These are phyloP conservation scores for Asteroscopus sphinx DNA, from an alignment of 2,888 invertebrate genomes.

Conservation along the genomic window DNA sequence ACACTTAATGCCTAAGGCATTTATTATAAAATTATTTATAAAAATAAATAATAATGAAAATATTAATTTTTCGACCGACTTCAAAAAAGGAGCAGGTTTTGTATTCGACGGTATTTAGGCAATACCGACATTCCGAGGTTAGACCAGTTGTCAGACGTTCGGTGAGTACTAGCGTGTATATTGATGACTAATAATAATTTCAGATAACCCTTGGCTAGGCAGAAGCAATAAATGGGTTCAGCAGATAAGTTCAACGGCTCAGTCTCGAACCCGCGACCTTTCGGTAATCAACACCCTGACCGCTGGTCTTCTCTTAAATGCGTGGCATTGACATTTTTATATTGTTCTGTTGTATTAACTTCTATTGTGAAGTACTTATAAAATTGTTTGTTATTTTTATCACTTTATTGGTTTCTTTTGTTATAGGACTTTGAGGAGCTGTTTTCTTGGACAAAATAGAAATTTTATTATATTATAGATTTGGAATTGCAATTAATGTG, in stretches of 20 bases:
- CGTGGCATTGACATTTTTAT: slow-evolving; percentile 25
- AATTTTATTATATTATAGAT: background rate
- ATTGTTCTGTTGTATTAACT: slow-evolving; percentile 22
- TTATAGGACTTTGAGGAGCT: background rate
- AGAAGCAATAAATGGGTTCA: slow-evolving; percentile 26
- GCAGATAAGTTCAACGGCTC: slow-evolving; percentile 30
- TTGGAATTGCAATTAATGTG: too few species aligned
- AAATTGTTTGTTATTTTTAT: slow-evolving; percentile 20
- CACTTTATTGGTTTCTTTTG: slow-evolving; percentile 21
- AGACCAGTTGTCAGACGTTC: too few species aligned
- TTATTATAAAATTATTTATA: too few species aligned
- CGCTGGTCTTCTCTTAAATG: slow-evolving; percentile 13
- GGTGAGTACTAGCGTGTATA: background rate
- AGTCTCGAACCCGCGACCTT: slow-evolving; percentile 28
- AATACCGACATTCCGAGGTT: too few species aligned
- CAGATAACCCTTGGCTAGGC: slow-evolving; percentile 20
- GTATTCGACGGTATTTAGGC: too few species aligned
- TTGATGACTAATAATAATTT: slow-evolving; percentile 20
- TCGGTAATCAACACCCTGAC: slow-evolving; percentile 16
- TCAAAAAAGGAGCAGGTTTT: too few species aligned
- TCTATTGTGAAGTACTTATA: slow-evolving; percentile 11
- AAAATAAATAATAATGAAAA: too few species aligned
- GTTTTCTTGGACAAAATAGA: background rate
- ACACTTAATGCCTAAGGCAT: too few species aligned
- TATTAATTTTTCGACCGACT: too few species aligned